These are phyloP conservation scores for Pristionchus maxplancki DNA, from an alignment of 2,888 invertebrate species.

Conservation along the genomic window DNA sequence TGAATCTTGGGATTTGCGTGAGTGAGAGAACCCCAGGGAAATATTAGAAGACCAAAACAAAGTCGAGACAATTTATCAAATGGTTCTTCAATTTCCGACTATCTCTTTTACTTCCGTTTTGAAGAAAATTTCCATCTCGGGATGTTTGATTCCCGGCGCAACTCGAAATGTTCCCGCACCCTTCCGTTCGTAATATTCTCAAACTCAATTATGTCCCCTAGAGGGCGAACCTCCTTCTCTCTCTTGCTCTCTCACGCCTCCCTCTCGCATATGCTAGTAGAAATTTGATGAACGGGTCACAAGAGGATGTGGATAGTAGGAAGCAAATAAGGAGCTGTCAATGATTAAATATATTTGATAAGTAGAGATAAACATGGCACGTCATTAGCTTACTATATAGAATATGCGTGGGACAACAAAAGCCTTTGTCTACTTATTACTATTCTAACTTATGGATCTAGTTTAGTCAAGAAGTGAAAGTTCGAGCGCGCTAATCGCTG, in stretches of 20 bases:
- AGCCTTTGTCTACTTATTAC: not conserved
- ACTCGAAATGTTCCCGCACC: not conserved
- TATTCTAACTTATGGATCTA: not conserved
- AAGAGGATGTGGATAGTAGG: not conserved
- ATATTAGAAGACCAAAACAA: not conserved
- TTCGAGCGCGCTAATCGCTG: not conserved
- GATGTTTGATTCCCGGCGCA: not conserved
- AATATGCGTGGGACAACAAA: not conserved
- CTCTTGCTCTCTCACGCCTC: not conserved
- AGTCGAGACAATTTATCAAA: not conserved
- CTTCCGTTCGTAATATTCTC: conserved; percentile 29
- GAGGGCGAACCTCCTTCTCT: not conserved
- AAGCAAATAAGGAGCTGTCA: not conserved
- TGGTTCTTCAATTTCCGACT: not conserved
- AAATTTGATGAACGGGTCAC: conserved; percentile 18
- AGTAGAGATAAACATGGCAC: not conserved
- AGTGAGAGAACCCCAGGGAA: not conserved
- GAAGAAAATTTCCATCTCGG: not conserved
- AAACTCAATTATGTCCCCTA: conserved; percentile 31
- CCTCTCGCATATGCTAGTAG: conserved; percentile 23
- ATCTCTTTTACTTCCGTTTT: not conserved
- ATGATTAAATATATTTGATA: not conserved
- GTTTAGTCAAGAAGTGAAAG: not conserved
- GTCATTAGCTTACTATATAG: not conserved
- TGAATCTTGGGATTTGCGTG: not conserved